Base-by-base conservation (phyloP, 2,888 invertebrate species). In the Pyrochroa serraticornis region DNA sequence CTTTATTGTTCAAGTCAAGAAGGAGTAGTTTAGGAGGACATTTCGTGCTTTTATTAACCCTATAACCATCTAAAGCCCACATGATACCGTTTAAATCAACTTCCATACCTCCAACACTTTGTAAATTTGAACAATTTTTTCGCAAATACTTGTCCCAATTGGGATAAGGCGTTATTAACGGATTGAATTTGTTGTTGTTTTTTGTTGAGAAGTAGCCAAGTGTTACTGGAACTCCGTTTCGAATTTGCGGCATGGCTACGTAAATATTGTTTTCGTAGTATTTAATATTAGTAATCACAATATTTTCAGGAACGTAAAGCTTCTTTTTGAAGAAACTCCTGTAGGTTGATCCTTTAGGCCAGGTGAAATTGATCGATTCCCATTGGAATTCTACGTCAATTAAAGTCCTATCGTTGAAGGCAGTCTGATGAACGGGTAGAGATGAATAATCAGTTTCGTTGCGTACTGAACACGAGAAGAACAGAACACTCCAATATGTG, bases 31-130 rank as follows among this genome's bases (percentile, higher is more conserved):
- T 87, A 0, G 89, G 86, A 1, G 86, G 85, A 71, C 90, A 90
- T 56, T 80, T 72, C 55, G 86, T 79, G 6, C 85, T 22, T 3
- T 22, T 84, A 22, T 85, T 85, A 1, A 86, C 7, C 8, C 57
- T 37, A 8, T 41, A 31, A 45, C 87, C 87, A 65, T 89, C 90
- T 36, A 88, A 79, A 8, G 85, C 82, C 84, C 87, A 89, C 86
- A 91, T 86, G 2, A 88, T 77, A 3, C 90, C 89, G 55, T 83
- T 82, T 1, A 83, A 83, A 74, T 91, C 90, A 49, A 91, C 86
- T 73, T 91, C 90, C 74, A 90, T 82, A 63, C 87, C 86, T 73
- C 89, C 88, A 9, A 91, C 88, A 69, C 86, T 88, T 73, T 91
- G 91, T 49, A 91, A 80, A 3, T 87, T 84, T 3, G 77, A 75